phyloP scores from a whole-genome alignment of 2,797 vertebrate genomes.

The Spizella passerina region DNA sequence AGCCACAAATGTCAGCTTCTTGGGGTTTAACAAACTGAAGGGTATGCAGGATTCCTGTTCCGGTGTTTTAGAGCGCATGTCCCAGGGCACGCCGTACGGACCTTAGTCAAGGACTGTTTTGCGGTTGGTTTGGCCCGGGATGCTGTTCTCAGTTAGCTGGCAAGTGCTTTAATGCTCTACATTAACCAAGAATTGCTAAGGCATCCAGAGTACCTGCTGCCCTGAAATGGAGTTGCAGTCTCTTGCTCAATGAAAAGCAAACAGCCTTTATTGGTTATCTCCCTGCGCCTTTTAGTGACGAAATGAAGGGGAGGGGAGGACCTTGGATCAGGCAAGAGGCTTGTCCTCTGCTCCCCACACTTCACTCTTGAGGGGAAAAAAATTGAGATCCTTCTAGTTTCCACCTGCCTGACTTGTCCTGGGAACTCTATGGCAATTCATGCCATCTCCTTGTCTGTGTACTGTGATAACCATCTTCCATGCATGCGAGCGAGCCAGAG shows the following conservation, averaged over 20 bases:
- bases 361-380: not conserved
- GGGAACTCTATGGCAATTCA: not conserved
- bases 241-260: conserved; percentile 23
- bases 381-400: not conserved
- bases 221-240: not conserved
- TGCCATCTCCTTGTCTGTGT: not conserved
- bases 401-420: not conserved
- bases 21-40: not conserved
- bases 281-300: fast-evolving
- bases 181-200: not conserved
- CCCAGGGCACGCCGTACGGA: not conserved
- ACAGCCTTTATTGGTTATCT: not conserved
- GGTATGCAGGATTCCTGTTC: not conserved
- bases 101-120: not conserved
- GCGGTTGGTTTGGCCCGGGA: not conserved
- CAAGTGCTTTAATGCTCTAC: not conserved
- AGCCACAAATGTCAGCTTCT: not conserved
- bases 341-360: not conserved
- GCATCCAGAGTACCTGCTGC: not conserved
- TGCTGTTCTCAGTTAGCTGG: not conserved
- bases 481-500: fast-evolving
- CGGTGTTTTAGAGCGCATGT: fast-evolving
- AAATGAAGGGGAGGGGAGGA: not conserved
- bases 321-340: not conserved
- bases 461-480: not conserved